A percentile compares a stretch with the other conserved stretches of the same genome.
These are phyloP conservation scores for Jordanella pulchra DNA, from an alignment of 2,797 vertebrate species.

Conservation along the genomic window DNA sequence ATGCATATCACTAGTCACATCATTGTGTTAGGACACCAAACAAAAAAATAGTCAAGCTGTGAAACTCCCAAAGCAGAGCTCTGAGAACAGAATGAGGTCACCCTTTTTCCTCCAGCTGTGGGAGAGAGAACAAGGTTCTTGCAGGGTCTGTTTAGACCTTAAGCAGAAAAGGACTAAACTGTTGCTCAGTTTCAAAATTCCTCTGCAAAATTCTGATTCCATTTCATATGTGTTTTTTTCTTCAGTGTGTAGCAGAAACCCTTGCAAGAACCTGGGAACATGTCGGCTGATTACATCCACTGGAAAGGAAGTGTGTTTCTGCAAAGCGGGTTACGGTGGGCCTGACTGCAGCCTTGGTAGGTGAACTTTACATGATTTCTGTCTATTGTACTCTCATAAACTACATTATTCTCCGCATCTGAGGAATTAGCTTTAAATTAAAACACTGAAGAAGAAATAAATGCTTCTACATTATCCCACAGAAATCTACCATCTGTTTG, in stretches of 20 bases:
- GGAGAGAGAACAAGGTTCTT: neutral
- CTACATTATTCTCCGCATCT: neutral
- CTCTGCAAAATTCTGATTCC: neutral
- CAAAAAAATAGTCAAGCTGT: neutral
- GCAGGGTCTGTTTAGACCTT: neutral
- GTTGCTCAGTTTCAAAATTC: neutral
- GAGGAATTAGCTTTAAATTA: neutral
- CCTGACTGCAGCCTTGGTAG: constrained; percentile 87
- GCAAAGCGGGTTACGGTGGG: constrained; percentile 79
- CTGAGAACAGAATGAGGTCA: neutral
- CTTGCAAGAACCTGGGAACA: constrained; percentile 85
- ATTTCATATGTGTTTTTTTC: constrained; percentile 27
- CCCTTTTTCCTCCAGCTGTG: neutral
- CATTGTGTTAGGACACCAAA: neutral
- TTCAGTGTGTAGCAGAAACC: constrained; percentile 84
- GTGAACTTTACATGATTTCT: constrained; percentile 48
- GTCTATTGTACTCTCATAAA: neutral
- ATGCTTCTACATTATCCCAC: neutral
- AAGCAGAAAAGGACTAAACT: neutral
- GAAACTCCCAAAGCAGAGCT: neutral
- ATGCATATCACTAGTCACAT: neutral
- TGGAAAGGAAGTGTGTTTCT: constrained; percentile 83
- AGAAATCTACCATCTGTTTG: neutral
- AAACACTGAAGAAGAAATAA: neutral
- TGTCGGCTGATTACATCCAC: constrained; percentile 83